Evolutionary conservation across 2,113 vertebrate genomes (phyloP).

Genomic region (Megaleporinus macrocephalus): DNA sequence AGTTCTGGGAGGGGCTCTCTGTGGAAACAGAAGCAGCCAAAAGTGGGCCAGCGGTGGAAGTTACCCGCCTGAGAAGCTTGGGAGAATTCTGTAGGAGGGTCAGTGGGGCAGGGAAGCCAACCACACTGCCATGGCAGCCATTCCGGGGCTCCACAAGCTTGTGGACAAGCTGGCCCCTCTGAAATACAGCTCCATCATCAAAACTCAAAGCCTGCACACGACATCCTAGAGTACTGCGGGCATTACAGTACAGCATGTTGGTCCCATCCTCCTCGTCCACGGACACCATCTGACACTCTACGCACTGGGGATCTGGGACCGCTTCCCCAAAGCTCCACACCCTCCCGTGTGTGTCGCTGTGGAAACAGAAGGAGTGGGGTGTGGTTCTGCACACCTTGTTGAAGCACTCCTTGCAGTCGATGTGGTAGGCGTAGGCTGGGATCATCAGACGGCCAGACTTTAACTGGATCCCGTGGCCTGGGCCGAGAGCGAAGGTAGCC

Average conservation of each 20-base stretch:
- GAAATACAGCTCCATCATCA: constrained; percentile 83
- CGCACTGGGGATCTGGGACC: constrained; percentile 83
- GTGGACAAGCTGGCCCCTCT: constrained; percentile 85
- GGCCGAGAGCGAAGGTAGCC: constrained; percentile 93
- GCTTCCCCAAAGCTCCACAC: constrained; percentile 85
- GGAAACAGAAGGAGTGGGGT: constrained; percentile 87
- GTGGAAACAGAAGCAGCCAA: background rate
- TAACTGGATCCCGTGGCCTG: constrained; percentile 91
- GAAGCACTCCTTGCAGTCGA: constrained; percentile 88
- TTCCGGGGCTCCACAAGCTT: constrained; percentile 83
- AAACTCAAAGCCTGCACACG: constrained; percentile 90
- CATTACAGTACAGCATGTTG: constrained; percentile 88
- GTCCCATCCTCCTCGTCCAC: constrained; percentile 84
- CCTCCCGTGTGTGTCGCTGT: constrained; percentile 89
- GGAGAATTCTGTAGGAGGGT: constrained; percentile 37
- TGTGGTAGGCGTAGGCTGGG: constrained; percentile 91
- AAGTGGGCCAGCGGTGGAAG: constrained; percentile 1
- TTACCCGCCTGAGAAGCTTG: constrained; percentile 52
- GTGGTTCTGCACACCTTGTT: constrained; percentile 87
- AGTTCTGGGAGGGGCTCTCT: constrained; percentile 41
- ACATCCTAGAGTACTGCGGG: constrained; percentile 87
- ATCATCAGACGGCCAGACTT: constrained; percentile 88
- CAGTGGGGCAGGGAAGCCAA: constrained; percentile 87
- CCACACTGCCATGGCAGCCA: constrained; percentile 90
- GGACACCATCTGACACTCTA: constrained; percentile 92